Conservation (phyloP, 2,797 vertebrate genomes). For the Parotocinclus haroldoi region DNA sequence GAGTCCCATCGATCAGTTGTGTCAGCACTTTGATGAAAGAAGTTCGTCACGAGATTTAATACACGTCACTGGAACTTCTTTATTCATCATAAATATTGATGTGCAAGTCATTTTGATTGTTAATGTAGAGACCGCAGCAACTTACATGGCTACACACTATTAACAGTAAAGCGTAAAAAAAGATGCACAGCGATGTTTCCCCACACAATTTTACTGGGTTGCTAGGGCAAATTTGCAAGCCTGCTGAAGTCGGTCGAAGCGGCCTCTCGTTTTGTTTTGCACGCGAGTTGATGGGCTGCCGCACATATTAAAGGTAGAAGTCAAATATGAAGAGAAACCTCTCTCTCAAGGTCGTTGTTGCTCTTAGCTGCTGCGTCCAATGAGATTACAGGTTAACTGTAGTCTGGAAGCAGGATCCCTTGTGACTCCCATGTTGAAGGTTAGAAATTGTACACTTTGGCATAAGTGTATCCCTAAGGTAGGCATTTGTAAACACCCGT, state of each 20-base stretch:
- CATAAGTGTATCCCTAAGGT: slow-evolving; percentile 28
- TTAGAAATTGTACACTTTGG: slow-evolving; percentile 23
- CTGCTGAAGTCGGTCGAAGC: background rate
- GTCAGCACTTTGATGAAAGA: too few relatives aligned
- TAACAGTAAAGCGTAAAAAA: background rate
- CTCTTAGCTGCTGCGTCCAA: slow-evolving; percentile 38
- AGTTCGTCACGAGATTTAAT: too few relatives aligned
- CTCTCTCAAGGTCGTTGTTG: slow-evolving; percentile 40
- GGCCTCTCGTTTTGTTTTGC: background rate
- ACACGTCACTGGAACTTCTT: too few relatives aligned
- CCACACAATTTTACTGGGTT: background rate
- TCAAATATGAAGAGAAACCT: slow-evolving; percentile 26
- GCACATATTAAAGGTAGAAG: slow-evolving; percentile 20
- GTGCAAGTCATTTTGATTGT: too few relatives aligned
- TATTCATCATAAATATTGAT: too few relatives aligned
- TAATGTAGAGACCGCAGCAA: too few relatives aligned
- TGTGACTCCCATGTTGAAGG: slow-evolving; percentile 27
- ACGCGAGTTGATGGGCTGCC: slow-evolving; percentile 20
- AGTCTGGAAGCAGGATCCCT: slow-evolving; percentile 30
- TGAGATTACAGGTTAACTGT: slow-evolving; percentile 39
- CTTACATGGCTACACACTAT: background rate
- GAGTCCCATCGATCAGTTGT: too few relatives aligned
- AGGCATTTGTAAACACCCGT: slow-evolving; percentile 17
- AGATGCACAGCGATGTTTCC: background rate
- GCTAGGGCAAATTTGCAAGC: background rate